These are phyloP conservation scores for Chironomus riparius DNA, from an alignment of 2,888 invertebrate genomes.

Conservation along the genomic window DNA sequence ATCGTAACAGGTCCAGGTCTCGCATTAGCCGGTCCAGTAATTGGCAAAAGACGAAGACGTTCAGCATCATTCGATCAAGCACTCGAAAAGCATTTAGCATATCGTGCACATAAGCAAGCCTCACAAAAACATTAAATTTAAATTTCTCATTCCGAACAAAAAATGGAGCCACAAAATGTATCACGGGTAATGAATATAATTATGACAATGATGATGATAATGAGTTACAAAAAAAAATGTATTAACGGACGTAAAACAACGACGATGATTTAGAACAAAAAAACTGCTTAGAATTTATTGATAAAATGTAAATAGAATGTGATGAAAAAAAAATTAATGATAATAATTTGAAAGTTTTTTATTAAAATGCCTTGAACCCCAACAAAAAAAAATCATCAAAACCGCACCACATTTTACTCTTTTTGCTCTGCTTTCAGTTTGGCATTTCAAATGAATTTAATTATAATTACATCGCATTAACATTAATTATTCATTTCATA, in stretches of 20 bases:
- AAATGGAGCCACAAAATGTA: neutral
- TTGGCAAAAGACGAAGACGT: conserved; percentile 8
- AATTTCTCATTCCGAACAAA: neutral
- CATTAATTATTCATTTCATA: conserved; percentile 12
- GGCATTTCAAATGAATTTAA: neutral
- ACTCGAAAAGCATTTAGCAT: conserved; percentile 13
- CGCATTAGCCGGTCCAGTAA: neutral
- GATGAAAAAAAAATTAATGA: neutral
- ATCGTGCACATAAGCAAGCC: neutral
- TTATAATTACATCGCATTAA: conserved; percentile 19
- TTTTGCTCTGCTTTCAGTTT: neutral
- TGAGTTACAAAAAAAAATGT: neutral
- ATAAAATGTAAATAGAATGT: neutral
- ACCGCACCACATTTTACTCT: neutral
- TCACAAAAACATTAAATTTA: neutral
- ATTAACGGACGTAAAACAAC: neutral
- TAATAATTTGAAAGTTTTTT: neutral
- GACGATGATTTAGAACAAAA: neutral
- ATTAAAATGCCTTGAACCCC: conserved; percentile 24
- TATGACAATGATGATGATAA: neutral
- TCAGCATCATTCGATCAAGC: neutral
- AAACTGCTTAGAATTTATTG: neutral
- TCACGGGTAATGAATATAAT: neutral
- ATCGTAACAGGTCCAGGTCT: neutral
- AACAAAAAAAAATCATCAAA: neutral